Conservation (phyloP, 1,140 invertebrate genomes). For the Pseudomyrmex sp. region DNA sequence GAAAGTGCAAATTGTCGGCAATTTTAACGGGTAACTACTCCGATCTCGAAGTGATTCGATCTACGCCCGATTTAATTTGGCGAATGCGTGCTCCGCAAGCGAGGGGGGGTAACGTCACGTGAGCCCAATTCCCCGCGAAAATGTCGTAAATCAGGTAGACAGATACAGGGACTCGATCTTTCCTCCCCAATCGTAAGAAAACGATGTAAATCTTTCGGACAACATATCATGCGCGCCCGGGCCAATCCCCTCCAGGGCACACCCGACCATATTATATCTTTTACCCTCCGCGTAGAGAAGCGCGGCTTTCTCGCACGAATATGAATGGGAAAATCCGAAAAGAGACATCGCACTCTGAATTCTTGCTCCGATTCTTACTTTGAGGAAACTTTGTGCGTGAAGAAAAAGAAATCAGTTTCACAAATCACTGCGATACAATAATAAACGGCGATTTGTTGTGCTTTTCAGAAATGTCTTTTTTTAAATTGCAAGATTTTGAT, state of each 20-base stretch:
- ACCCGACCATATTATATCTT: constrained; percentile 62
- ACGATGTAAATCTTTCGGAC: constrained; percentile 82
- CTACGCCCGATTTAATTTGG: constrained; percentile 49
- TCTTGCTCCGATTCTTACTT: not conserved
- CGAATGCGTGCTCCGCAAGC: constrained; percentile 42
- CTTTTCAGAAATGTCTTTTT: not conserved
- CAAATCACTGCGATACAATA: not conserved
- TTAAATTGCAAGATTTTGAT: not conserved
- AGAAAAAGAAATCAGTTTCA: constrained; percentile 7
- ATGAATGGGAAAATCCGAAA: constrained; percentile 55
- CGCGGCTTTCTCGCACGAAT: constrained; percentile 64
- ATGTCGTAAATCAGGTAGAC: constrained; percentile 57
- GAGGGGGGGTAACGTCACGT: constrained; percentile 1
- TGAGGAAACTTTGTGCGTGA: not conserved
- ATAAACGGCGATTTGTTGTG: not conserved
- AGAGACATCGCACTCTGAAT: not conserved
- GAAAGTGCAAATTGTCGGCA: constrained; percentile 14
- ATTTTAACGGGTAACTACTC: not conserved
- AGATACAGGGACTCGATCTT: constrained; percentile 78
- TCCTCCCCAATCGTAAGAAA: constrained; percentile 77
- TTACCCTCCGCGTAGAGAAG: constrained; percentile 63
- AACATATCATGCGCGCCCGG: constrained; percentile 79
- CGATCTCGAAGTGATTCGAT: constrained; percentile 13
- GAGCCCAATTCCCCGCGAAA: constrained; percentile 42
- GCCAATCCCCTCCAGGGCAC: constrained; percentile 58